Conservation (phyloP, 2,797 vertebrate species). For the Nannoperca obscura region DNA sequence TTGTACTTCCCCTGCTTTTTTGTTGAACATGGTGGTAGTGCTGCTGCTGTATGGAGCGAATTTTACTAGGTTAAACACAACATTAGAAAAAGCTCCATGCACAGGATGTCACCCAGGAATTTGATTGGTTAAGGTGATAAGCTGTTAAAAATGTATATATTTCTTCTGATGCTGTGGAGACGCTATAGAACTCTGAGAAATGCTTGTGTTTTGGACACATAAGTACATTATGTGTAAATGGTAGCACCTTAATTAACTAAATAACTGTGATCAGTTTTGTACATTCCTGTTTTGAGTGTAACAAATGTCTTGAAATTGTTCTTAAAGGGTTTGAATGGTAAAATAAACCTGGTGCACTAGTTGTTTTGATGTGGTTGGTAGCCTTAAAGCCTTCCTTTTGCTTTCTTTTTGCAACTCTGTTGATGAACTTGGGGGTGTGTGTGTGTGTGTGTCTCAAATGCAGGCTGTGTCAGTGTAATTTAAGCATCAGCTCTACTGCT, state of each 20-base stretch:
- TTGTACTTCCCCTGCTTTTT: not conserved
- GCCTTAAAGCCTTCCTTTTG: not conserved
- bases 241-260: not conserved
- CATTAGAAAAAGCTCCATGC: not conserved
- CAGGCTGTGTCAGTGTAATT: constrained; percentile 26
- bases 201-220: not conserved
- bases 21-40: not conserved
- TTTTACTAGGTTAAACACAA: not conserved
- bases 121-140: not conserved
- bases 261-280: not conserved
- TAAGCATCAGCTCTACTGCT: constrained; percentile 20
- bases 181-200: not conserved
- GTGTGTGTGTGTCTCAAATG: constrained; percentile 5
- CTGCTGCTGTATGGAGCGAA: not conserved
- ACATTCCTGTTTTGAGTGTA: not conserved
- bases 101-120: not conserved
- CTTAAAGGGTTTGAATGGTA: not conserved
- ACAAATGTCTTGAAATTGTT: not conserved
- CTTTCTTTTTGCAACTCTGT: not conserved
- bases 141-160: not conserved
- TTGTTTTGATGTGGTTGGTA: not conserved
- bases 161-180: not conserved
- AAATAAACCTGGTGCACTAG: not conserved
- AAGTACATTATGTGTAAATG: not conserved
- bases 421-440: not conserved